Base-by-base conservation (phyloP, 2,797 vertebrate genomes). In the Sebastes matsubarae region DNA sequence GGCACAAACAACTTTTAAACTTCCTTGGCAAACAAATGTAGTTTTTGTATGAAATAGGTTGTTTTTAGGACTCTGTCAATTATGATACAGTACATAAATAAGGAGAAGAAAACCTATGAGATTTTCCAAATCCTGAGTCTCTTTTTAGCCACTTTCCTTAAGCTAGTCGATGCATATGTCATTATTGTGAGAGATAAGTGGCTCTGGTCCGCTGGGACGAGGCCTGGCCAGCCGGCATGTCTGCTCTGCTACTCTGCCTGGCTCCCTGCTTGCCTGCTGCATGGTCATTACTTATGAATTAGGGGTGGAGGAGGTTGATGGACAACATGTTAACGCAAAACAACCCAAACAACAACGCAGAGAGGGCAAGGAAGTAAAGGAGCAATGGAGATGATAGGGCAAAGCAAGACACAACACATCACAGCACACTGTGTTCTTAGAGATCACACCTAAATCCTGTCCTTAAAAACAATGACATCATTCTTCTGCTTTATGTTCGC, bases 241-340 rank as follows among this genome's bases (percentile, higher is more conserved):
- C 93, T 94, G 89, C 36, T 38, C 36, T 38, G 36, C 82, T 79
- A 24, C 84, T 92, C 82, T 60, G 79, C 55, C 82, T 79, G 87
- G 79, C 74, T 60, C 70, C 16, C 86, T 61, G 92, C 81, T 69
- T 79, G 80, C 82, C 81, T 88, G 89, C 87, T 88, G 89, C 89
- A 65, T 61, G 82, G 64, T 92, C 93, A 93, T 94, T 91, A 93
- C 84, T 94, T 90, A 94, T 94, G 80, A 85, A 94, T 92, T 87
- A 93, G 80, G 80, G 88, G 84, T 59, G 88, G 90, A 92, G 83
- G 68, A 86, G 68, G 71, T 20, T 71, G 89, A 89, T 75, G 86
- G 78, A 83, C 73, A 68, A 77, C 38, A 93, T 64, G 65, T 77
- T 80, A 72, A 81, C 1, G 36, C 54, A 60, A 71, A 55, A 86